A percentile compares a stretch with the other conserved stretches of the same genome.
phyloP scores from a whole-genome alignment of 2,797 vertebrate species.

The Myotis daubentonii region DNA sequence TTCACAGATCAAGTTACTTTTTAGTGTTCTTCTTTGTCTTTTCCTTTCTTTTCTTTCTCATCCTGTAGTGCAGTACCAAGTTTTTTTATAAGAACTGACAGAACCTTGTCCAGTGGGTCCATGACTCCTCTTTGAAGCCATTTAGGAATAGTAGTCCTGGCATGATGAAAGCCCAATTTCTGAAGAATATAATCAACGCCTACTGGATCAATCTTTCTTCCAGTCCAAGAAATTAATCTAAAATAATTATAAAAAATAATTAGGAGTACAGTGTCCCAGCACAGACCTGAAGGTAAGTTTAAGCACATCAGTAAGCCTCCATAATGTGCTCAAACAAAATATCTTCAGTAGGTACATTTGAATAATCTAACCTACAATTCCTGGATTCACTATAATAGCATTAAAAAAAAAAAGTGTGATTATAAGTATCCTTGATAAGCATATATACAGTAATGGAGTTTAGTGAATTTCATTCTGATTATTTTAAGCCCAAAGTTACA shows the following conservation, averaged over 20 bases:
- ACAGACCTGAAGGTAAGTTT: background rate
- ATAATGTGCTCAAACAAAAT: background rate
- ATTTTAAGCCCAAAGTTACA: slow-evolving; percentile 11
- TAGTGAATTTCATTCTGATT: slow-evolving; percentile 11
- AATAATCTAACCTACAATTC: background rate
- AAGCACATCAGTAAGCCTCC: background rate
- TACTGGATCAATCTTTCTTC: slow-evolving; percentile 98
- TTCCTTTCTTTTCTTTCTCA: slow-evolving; percentile 95
- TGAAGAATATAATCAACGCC: slow-evolving; percentile 99
- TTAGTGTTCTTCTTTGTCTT: slow-evolving; percentile 96
- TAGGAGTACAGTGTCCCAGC: background rate
- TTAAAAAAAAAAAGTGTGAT: background rate
- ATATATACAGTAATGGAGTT: background rate
- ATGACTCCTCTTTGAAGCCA: slow-evolving; percentile 99
- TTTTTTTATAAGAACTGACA: slow-evolving; percentile 98
- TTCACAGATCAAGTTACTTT: slow-evolving; percentile 72
- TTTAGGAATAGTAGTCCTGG: slow-evolving; percentile 99
- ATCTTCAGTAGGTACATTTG: background rate
- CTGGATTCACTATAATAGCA: background rate
- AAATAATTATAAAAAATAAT: slow-evolving; percentile 58
- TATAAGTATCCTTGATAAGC: background rate
- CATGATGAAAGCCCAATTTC: slow-evolving; percentile 98
- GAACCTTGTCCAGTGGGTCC: slow-evolving; percentile 98
- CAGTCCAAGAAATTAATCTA: slow-evolving; percentile 99
- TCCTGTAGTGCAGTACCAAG: slow-evolving; percentile 97